Conservation (phyloP, 2,888 invertebrate species). For the Rugalucina vietnamica region DNA sequence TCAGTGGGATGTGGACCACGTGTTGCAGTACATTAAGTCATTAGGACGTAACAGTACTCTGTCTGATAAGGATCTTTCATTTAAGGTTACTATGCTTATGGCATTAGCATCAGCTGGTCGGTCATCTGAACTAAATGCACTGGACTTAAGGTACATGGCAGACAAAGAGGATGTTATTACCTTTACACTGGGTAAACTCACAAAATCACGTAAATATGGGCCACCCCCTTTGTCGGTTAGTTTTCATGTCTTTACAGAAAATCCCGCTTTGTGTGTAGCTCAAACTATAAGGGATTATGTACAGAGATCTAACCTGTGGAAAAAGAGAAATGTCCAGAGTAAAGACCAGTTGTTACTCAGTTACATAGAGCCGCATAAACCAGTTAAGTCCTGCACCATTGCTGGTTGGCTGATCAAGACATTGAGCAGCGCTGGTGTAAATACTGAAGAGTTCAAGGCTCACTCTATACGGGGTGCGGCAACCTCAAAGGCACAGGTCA, state of each 20-base stretch:
- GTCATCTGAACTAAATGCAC: neutral
- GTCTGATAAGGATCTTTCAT: neutral
- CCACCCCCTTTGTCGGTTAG: neutral
- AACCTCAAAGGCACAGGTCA: neutral
- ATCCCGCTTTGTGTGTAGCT: neutral
- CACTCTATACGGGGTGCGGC: slow-evolving; percentile 22
- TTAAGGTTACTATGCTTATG: neutral
- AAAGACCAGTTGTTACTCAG: slow-evolving; percentile 26
- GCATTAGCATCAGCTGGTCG: neutral
- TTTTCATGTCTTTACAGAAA: neutral
- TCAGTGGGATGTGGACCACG: neutral
- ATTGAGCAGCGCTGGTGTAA: slow-evolving; percentile 22
- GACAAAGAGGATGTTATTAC: neutral
- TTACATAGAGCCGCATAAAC: slow-evolving; percentile 18
- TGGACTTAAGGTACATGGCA: neutral
- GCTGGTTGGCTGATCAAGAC: slow-evolving; percentile 26
- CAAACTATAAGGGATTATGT: slow-evolving; percentile 14
- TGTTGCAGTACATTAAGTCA: neutral
- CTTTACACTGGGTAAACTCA: neutral
- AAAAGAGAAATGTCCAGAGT: too few species aligned
- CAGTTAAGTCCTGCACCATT: slow-evolving; percentile 22
- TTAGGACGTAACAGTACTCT: neutral
- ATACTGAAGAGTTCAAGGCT: slow-evolving; percentile 25
- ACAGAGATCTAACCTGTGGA: slow-evolving; percentile 1
- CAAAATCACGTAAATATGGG: neutral